Evolutionary conservation across 2,113 vertebrate species (phyloP).

Genomic region (Gopherus flavomarginatus): DNA sequence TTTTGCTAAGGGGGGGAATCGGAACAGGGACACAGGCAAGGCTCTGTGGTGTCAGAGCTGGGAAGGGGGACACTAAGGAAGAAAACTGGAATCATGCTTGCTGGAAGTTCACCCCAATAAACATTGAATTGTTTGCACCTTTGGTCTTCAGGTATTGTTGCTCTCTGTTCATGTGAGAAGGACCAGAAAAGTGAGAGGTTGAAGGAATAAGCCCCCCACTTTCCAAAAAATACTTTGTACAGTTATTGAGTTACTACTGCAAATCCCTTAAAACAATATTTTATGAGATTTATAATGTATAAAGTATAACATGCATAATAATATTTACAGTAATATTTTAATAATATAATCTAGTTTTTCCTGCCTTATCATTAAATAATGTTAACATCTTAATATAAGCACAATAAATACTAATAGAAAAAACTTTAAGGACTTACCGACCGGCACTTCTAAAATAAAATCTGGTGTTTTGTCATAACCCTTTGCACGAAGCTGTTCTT

Average conservation of each 20-base stretch:
- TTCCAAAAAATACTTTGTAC: neutral
- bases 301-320: neutral
- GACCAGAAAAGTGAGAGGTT: too few relatives aligned
- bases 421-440: conserved; percentile 86
- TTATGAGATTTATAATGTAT: neutral
- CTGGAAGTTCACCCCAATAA: too few relatives aligned
- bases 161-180: too few relatives aligned
- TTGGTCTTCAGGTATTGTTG: too few relatives aligned
- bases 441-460: conserved; percentile 96
- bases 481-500: conserved; percentile 95
- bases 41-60: too few relatives aligned
- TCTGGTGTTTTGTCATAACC: conserved; percentile 99
- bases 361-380: conserved; percentile 16
- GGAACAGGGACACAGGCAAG: too few relatives aligned
- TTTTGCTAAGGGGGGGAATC: too few relatives aligned
- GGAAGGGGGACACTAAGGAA: too few relatives aligned
- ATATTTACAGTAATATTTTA: neutral
- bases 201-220: neutral
- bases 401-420: conserved; percentile 21
- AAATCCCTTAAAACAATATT: neutral
- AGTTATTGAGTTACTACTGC: neutral
- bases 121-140: too few relatives aligned
- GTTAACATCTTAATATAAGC: conserved; percentile 11
- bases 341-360: conserved; percentile 1
- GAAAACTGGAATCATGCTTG: too few relatives aligned